Evolutionary conservation across 2,888 invertebrate genomes (phyloP).

Genomic region (Nomada fucata): DNA sequence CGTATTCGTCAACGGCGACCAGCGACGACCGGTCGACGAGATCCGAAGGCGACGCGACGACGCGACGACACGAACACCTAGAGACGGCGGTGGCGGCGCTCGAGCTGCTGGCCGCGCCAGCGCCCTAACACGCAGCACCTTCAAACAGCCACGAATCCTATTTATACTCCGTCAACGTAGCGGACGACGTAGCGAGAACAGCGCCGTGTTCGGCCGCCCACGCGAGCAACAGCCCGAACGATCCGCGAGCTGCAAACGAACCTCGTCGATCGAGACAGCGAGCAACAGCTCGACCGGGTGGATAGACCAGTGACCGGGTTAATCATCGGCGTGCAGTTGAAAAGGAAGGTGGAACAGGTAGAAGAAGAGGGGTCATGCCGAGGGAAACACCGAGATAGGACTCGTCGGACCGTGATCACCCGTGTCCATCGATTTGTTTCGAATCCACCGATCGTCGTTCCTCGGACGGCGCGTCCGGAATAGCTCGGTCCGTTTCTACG

Average conservation of each 20-base stretch:
- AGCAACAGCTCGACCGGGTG: neutral
- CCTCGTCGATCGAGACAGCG: slow-evolving; percentile 15
- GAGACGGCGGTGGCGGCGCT: slow-evolving; percentile 58
- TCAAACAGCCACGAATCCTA: slow-evolving; percentile 68
- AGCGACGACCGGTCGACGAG: neutral
- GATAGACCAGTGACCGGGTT: neutral
- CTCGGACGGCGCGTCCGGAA: no score
- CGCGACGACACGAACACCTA: slow-evolving; percentile 32
- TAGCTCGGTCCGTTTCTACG: no score
- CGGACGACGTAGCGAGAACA: slow-evolving; percentile 66
- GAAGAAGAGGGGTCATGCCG: no score
- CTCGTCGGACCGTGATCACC: no score
- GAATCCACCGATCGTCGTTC: neutral
- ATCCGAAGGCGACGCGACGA: slow-evolving; percentile 18
- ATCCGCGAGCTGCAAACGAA: slow-evolving; percentile 23
- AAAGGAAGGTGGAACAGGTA: neutral
- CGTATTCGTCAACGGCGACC: neutral
- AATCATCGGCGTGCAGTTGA: neutral
- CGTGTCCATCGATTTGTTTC: no score
- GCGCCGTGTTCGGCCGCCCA: slow-evolving; percentile 63
- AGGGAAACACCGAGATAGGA: no score
- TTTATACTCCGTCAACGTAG: slow-evolving; percentile 73
- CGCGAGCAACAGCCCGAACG: slow-evolving; percentile 57
- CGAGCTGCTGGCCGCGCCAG: slow-evolving; percentile 55
- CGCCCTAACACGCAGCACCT: slow-evolving; percentile 57